Base-by-base conservation (phyloP, 2,888 invertebrate species). In the Drosophila prolongata region DNA sequence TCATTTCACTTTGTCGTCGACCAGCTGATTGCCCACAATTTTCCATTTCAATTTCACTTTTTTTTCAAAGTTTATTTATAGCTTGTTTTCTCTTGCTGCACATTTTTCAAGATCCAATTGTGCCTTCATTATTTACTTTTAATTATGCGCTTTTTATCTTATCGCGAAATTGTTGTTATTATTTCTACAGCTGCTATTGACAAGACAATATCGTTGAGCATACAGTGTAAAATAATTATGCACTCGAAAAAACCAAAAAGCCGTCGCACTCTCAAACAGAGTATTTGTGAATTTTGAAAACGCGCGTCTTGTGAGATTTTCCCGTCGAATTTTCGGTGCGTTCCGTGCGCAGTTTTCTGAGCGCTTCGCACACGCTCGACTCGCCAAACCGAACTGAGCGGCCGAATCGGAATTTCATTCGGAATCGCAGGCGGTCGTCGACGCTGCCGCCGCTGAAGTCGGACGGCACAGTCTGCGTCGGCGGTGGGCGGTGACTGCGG, bases 341-440 rank as follows among this genome's bases (percentile, higher is more conserved):
- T 60, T 65, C 44, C 57, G 60, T 64, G 67, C 73, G 74, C 74
- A 44, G 46, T 68, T 67, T 56, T 54, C 54, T 60, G 52, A 30
- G 60, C 72, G 67, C 46, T 76, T 68, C 76, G 75, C 56, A 64
- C 76, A 57, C 61, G 53, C 71, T 81, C 78, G 80, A 78, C 79
- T 75, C 88, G 61, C 54, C 86, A 79, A 79, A 87, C 76, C 88
- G 88, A 86, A 86, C 85, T 86, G 58, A 65, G 59, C 61, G 49
- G 13, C 49, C 34, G 57, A 53, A 3, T 44, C 44, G 69, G 60
- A 76, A 58, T 38, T 68, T 66, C 47, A 56, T 9, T 43, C 47
- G 70, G 55, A 76, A 60, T 38, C 71, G 72, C 53, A 68, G 77
- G 68, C 79, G 73, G 3, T 16, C 38, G 74, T 42, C 78, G 71